Base-by-base conservation (phyloP, 92 coral and sea anemone genomes). In the Porites cylindrica region DNA sequence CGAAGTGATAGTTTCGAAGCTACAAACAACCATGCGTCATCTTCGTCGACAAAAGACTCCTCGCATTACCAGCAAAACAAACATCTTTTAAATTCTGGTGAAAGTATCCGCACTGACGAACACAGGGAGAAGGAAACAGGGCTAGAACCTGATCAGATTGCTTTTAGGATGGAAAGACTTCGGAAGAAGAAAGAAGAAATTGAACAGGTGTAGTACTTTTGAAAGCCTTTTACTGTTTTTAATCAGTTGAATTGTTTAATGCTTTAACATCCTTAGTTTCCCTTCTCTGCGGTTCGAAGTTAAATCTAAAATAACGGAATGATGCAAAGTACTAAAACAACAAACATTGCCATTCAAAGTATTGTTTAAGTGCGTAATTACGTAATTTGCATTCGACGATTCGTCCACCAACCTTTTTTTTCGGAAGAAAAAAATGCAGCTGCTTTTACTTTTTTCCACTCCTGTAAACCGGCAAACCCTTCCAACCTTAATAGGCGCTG, bases 181-280 rank as follows among this genome's bases (percentile, higher is more conserved):
- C 76, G 77, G 70, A 76, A 59, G 70, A 85, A 85, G 84, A 85
- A 85, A 67, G 77, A 85, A 32, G 83, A 85, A 58, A 76, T 85
- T 24, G 89, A 85, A 20, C 81, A 83, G 80, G 87, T 83, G 53
- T 74, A 23, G 64, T 8, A 23, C 6, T 51, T 64, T 3, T n/a
- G 3, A 47, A 23, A n/a, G 18, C 7, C n/a, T 12, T 16, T 70
- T 58, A 20, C 65, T 20, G 12, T 7, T 29, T 26, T 18, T 78
- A 56, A 3, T 56, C 61, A 56, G 61, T 56, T 38, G 47, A 38
- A 38, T 38, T 56, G 61, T 56, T 56, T 10, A 14, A 56, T 10
- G 61, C 16, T 56, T 56, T 56, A 10, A 14, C 16, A 56, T 10
- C 13, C 3, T 56, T 14, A 10, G 13, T 56, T 14, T 56, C 61